These are phyloP conservation scores for Cephonodes hylas DNA, from an alignment of 2,888 invertebrate genomes.

Conservation along the genomic window DNA sequence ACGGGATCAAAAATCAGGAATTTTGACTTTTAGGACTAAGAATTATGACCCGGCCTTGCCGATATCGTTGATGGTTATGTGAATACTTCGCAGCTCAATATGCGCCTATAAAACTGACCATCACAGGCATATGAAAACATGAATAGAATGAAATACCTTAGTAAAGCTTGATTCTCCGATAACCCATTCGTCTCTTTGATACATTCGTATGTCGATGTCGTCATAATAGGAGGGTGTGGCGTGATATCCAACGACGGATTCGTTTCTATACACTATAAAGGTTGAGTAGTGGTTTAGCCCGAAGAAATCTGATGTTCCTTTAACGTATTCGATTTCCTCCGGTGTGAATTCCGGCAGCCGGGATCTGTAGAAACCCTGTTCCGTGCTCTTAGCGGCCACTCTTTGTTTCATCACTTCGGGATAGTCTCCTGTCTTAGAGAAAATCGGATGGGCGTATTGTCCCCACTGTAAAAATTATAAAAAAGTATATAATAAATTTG, in stretches of 20 bases:
- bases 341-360: slow-evolving; percentile 80
- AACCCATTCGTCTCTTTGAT: slow-evolving; percentile 25
- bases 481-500: too few species aligned
- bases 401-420: slow-evolving; percentile 80
- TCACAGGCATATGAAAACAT: too few species aligned
- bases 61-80: too few species aligned
- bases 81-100: too few species aligned
- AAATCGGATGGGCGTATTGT: slow-evolving; percentile 83
- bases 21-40: too few species aligned
- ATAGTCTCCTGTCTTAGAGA: slow-evolving; percentile 81
- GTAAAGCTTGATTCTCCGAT: background rate
- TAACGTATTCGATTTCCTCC: slow-evolving; percentile 81
- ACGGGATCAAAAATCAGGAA: too few species aligned
- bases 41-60: too few species aligned
- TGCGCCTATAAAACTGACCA: too few species aligned
- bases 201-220: slow-evolving; percentile 30
- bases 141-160: background rate
- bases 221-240: slow-evolving; percentile 38
- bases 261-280: slow-evolving; percentile 56
- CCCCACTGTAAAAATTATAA: slow-evolving; percentile 60
- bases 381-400: slow-evolving; percentile 77
- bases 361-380: slow-evolving; percentile 79
- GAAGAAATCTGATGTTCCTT: slow-evolving; percentile 83
- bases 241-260: slow-evolving; percentile 28
- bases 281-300: slow-evolving; percentile 86